Base-by-base conservation (phyloP, 2,113 vertebrate species). In the Rhabdornis inornatus region DNA sequence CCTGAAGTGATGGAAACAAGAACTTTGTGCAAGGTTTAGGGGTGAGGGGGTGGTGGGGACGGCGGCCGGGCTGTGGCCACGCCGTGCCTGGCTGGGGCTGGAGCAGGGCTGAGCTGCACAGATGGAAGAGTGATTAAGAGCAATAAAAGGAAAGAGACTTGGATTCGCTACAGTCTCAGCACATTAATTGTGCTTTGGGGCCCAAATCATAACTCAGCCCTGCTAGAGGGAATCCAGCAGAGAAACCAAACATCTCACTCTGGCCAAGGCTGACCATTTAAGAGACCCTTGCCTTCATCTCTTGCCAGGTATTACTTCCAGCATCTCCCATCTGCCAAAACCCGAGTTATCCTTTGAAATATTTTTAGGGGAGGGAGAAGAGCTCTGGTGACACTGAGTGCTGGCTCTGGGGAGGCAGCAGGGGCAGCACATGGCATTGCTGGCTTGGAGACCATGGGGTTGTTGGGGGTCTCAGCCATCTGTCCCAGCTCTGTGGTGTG, bases 81-180 rank as follows among this genome's bases (percentile, higher is more conserved):
- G 23, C 83, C 9, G 59, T 14, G 37, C 70, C 64, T 80, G 90
- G 77, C 95, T 52, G 82, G 56, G 71, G 25, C 92, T 96, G 53
- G n/a, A 87, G 71, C 84, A 19, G 90, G 82, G 85, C 94, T 66
- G 87, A 13, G 72, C 30, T 57, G 78, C 83, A 55, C 96, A 97
- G 96, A 95, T 97, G 97, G 94, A 93, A 96, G 93, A 96, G 94
- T 92, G 95, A 96, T 97, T 97, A 96, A 95, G 97, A 95, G 89
- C 92, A 96, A 97, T 97, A 96, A 97, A 97, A 96, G 86, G 93
- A 91, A 89, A 95, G 93, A 92, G 90, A 78, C 95, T 96, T 97
- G 95, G 94, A 97, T 96, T 95, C 20, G 68, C 93, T 95, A 93
- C 95, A 96, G 93, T 83, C 95, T 95, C 93, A 95, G 94, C 90